Conservation (phyloP, 1,140 invertebrate genomes). For the Amphibalanus amphitrite region DNA sequence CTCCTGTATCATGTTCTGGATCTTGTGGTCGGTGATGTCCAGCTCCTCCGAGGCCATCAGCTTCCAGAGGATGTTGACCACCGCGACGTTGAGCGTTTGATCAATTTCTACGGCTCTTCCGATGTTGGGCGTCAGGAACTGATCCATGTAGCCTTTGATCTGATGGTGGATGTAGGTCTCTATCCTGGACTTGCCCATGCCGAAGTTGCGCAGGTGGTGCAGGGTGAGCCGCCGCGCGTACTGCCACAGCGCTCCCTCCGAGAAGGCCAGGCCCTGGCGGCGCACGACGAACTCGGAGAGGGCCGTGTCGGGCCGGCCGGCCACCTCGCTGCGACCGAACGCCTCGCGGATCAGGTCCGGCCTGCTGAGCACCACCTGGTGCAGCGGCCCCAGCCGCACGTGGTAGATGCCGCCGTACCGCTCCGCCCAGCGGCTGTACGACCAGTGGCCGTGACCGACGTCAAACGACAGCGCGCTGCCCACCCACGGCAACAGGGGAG, state of each 20-base stretch:
- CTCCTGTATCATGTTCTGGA: not conserved
- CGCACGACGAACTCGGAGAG: too few species aligned
- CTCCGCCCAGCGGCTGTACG: conserved; percentile 9
- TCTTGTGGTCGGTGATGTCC: conserved; percentile 1
- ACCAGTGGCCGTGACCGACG: too few species aligned
- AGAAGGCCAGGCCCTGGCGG: conserved; percentile 7
- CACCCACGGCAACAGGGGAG: too few species aligned
- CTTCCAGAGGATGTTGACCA: conserved; percentile 20
- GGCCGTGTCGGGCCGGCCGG: too few species aligned
- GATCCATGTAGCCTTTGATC: conserved; percentile 14
- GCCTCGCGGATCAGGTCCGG: conserved; percentile 8
- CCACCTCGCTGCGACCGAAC: too few species aligned
- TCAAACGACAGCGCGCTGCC: too few species aligned
- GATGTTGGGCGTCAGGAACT: not conserved
- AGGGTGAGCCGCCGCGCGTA: conserved; percentile 25
- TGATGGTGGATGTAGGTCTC: conserved; percentile 26
- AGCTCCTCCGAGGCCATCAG: conserved; percentile 14
- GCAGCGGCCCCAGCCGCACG: conserved; percentile 14
- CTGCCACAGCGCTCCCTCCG: conserved; percentile 21
- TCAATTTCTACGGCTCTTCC: not conserved
- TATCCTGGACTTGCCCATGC: conserved; percentile 25
- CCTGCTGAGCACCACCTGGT: conserved; percentile 15
- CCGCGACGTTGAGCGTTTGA: conserved; percentile 15
- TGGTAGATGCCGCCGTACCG: conserved; percentile 15
- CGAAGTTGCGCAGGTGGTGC: conserved; percentile 24